Conservation (phyloP, 2,113 vertebrate species). For the Redunca redunca region DNA sequence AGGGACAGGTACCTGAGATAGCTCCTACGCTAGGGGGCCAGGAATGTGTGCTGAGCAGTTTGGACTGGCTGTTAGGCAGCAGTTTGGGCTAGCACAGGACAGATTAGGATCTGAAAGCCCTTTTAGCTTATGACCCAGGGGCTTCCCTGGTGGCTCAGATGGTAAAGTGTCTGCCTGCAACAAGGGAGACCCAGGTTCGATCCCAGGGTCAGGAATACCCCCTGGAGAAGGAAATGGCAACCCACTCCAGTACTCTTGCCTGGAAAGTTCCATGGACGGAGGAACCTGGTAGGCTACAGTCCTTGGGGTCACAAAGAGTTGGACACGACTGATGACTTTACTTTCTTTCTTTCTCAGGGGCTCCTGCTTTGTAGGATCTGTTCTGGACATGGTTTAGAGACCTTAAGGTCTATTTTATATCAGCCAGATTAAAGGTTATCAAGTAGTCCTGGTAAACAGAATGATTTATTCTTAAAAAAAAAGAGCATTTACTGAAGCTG, state of each 20-base stretch:
- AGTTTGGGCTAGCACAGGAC: background rate
- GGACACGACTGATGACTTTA: background rate
- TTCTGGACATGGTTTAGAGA: background rate
- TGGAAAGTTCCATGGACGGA: background rate
- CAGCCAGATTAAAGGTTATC: conserved; percentile 6
- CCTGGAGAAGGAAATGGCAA: background rate
- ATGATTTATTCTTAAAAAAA: background rate
- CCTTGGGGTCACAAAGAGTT: background rate
- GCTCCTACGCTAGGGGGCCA: background rate
- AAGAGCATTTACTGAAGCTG: background rate
- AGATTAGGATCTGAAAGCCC: background rate
- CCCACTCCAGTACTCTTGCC: background rate
- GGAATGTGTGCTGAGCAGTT: accelerated
- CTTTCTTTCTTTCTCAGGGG: background rate
- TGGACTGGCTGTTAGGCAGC: background rate
- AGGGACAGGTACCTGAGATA: no score
- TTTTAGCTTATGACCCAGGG: background rate
- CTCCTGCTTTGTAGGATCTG: background rate
- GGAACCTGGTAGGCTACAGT: background rate
- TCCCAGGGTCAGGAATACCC: background rate
- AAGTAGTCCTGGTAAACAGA: background rate
- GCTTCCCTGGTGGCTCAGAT: background rate
- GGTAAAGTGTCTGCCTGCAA: background rate
- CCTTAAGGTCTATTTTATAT: background rate
- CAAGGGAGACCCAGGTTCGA: accelerated